phyloP scores from a whole-genome alignment of 2,113 vertebrate species.

The Periophthalmodon schlosseri region DNA sequence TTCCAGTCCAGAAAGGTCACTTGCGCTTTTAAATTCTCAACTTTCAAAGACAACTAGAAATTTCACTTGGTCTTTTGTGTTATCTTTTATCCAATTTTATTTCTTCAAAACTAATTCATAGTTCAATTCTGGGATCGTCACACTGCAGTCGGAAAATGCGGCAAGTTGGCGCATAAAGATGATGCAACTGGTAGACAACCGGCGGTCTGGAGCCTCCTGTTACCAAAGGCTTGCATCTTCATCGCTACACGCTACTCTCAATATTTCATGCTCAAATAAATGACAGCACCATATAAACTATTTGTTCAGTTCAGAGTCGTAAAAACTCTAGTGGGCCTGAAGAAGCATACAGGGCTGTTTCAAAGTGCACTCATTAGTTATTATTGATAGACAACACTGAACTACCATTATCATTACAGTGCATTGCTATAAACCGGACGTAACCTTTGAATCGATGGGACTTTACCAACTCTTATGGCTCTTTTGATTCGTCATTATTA shows the following conservation, averaged over 20 bases:
- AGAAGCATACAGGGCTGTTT: slow-evolving; percentile 10
- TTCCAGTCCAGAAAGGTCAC: neutral
- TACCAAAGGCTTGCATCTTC: slow-evolving; percentile 57
- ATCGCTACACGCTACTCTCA: slow-evolving; percentile 21
- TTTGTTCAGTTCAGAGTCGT: slow-evolving; percentile 13
- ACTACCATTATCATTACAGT: slow-evolving; percentile 1
- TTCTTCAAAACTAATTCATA: slow-evolving; percentile 51
- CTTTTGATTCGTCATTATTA: neutral
- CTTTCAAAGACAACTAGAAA: neutral
- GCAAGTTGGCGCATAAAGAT: slow-evolving; percentile 76
- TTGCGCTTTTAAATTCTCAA: neutral
- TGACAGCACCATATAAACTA: neutral
- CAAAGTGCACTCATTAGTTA: slow-evolving; percentile 14
- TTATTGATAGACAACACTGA: slow-evolving; percentile 16
- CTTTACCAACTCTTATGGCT: neutral
- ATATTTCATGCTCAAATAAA: slow-evolving; percentile 32
- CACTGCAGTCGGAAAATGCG: slow-evolving; percentile 80
- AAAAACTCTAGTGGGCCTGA: slow-evolving; percentile 13
- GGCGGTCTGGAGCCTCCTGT: slow-evolving; percentile 54
- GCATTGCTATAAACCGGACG: slow-evolving; percentile 11
- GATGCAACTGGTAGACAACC: slow-evolving; percentile 80
- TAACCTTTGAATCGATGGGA: neutral
- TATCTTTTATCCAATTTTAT: slow-evolving; percentile 22
- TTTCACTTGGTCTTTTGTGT: slow-evolving; percentile 15
- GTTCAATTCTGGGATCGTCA: slow-evolving; percentile 56